A percentile compares a stretch with the other conserved stretches of the same genome.
Evolutionary conservation across 2,888 invertebrate genomes (phyloP).

Genomic region (Tenthredo livida): DNA sequence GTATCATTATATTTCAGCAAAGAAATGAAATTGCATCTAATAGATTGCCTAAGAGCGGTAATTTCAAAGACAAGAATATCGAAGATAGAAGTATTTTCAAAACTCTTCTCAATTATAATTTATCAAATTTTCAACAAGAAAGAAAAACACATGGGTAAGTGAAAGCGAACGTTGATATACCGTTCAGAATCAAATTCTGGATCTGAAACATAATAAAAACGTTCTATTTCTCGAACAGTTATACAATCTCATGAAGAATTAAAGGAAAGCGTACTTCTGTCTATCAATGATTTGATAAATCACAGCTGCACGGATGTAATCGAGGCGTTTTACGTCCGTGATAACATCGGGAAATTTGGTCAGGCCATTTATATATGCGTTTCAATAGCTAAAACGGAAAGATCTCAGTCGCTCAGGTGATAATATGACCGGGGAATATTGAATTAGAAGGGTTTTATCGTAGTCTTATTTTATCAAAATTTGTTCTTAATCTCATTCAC

Average conservation of each 20-base stretch:
- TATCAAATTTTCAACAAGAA: constrained; percentile 81
- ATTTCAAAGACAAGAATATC: constrained; percentile 79
- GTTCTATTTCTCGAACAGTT: constrained; percentile 76
- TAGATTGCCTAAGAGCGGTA: constrained; percentile 79
- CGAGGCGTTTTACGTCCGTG: constrained; percentile 80
- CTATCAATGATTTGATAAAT: constrained; percentile 80
- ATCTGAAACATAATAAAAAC: constrained; percentile 39
- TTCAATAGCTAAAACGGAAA: constrained; percentile 85
- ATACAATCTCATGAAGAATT: constrained; percentile 83
- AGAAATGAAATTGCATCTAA: constrained; percentile 79
- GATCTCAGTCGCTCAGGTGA: constrained; percentile 83
- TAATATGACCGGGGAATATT: constrained; percentile 57
- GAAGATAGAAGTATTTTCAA: constrained; percentile 80
- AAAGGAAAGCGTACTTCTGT: constrained; percentile 81
- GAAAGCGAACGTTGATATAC: neutral
- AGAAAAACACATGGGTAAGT: constrained; percentile 79
- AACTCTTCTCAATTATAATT: constrained; percentile 80
- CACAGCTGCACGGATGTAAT: constrained; percentile 80
- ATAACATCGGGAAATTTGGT: constrained; percentile 82
- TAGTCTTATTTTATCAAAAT: constrained; percentile 25
- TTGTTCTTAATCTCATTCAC: constrained; percentile 54
- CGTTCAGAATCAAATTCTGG: neutral
- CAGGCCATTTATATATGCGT: constrained; percentile 84
- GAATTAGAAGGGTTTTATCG: neutral
- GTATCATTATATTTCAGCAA: constrained; percentile 72